Conservation (phyloP, 2,797 vertebrate species). For the Eutrigla gurnardus region DNA sequence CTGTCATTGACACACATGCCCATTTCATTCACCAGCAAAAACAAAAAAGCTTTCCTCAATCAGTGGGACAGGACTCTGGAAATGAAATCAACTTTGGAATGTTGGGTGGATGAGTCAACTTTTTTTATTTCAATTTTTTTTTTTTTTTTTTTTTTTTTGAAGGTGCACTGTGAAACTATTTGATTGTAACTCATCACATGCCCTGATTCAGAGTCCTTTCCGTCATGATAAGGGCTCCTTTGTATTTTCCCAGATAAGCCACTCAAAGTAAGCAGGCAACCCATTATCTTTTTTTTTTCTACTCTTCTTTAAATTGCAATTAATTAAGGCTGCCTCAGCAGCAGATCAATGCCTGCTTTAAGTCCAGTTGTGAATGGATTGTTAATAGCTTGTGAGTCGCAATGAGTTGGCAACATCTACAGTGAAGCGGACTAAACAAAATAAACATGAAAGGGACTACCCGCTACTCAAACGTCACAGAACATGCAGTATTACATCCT, state of each 20-base stretch:
- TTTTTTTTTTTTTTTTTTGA: slow-evolving; percentile 38
- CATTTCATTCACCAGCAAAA: slow-evolving; percentile 78
- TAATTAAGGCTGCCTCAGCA: slow-evolving; percentile 75
- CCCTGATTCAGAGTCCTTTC: slow-evolving; percentile 78
- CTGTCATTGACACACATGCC: slow-evolving; percentile 78
- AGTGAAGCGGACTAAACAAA: slow-evolving; percentile 75
- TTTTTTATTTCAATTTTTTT: slow-evolving; percentile 11
- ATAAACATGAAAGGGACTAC: slow-evolving; percentile 59
- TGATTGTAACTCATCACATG: slow-evolving; percentile 83
- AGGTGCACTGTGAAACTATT: slow-evolving; percentile 80
- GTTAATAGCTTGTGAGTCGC: slow-evolving; percentile 78
- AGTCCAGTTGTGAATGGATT: slow-evolving; percentile 79
- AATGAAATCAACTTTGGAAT: slow-evolving; percentile 81
- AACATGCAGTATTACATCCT: slow-evolving; percentile 80
- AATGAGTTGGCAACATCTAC: slow-evolving; percentile 77
- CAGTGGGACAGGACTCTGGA: slow-evolving; percentile 70
- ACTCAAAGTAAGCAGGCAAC: slow-evolving; percentile 71
- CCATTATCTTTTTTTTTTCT: slow-evolving; percentile 30
- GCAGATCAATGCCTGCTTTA: slow-evolving; percentile 72
- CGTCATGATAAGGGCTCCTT: slow-evolving; percentile 68
- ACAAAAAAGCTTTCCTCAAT: slow-evolving; percentile 50
- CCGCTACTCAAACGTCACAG: slow-evolving; percentile 71
- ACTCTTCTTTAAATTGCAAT: slow-evolving; percentile 36
- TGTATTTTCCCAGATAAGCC: slow-evolving; percentile 74
- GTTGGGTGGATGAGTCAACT: slow-evolving; percentile 75